Percentiles rank a stretch among this genome's conserved stretches.
Conservation (phyloP, 2,797 vertebrate genomes). For the Oryzias dopingdopingensis region DNA sequence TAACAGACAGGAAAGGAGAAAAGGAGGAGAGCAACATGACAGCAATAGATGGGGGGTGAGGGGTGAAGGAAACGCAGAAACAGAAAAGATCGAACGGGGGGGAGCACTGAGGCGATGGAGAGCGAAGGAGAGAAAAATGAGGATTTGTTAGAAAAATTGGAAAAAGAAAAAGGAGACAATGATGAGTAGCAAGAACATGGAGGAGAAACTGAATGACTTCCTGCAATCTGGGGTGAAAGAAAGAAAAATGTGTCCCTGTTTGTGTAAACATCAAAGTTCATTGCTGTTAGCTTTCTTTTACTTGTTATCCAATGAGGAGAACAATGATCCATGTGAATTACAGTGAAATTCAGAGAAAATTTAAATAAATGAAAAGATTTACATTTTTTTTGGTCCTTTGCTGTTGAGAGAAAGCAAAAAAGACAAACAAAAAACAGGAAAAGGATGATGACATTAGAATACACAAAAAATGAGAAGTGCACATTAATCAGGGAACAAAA, state of each 20-base stretch:
- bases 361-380: not conserved
- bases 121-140: slow-evolving; percentile 31
- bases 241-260: not conserved
- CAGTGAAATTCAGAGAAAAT: not conserved
- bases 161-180: not conserved
- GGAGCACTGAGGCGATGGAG: slow-evolving; percentile 20
- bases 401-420: not conserved
- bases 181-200: not conserved
- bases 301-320: not conserved
- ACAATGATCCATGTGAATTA: not conserved
- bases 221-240: slow-evolving; percentile 9
- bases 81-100: slow-evolving; percentile 1
- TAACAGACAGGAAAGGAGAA: not conserved
- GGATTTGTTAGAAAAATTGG: slow-evolving; percentile 36
- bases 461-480: not conserved
- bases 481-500: too few species aligned
- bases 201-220: not conserved
- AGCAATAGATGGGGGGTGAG: slow-evolving; percentile 12
- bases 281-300: not conserved
- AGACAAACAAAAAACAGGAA: not conserved
- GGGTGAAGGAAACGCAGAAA: slow-evolving; percentile 12
- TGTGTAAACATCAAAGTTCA: not conserved
- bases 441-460: not conserved
- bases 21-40: not conserved
- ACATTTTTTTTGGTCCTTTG: not conserved